These are phyloP conservation scores for Anarrhichthys ocellatus DNA, from an alignment of 2,113 vertebrate species.

Conservation along the genomic window DNA sequence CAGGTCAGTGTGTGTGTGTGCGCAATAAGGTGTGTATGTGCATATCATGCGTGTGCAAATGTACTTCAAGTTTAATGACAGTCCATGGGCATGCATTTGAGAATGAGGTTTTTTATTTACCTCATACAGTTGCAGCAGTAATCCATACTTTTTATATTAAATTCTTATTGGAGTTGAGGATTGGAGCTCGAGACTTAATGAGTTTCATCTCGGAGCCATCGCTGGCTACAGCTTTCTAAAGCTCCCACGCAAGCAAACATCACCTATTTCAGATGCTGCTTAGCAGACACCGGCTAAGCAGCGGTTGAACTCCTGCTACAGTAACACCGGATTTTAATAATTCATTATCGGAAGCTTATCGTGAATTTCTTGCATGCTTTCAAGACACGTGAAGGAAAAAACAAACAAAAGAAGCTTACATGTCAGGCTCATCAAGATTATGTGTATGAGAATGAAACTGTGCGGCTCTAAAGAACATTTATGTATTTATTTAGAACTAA, in stretches of 20 bases:
- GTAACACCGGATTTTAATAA: conserved; percentile 13
- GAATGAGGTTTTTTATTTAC: conserved; percentile 62
- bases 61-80: not conserved
- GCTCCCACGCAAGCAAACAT: conserved; percentile 65
- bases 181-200: conserved; percentile 73
- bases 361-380: conserved; percentile 7
- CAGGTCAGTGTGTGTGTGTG: conserved; percentile 32
- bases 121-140: conserved; percentile 52
- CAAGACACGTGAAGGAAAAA: conserved; percentile 3
- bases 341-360: conserved; percentile 14
- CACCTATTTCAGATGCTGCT: conserved; percentile 37
- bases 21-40: not conserved
- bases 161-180: conserved; percentile 63
- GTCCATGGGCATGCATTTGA: conserved; percentile 25
- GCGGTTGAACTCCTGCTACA: conserved; percentile 41
- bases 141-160: conserved; percentile 77
- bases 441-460: not conserved
- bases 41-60: conserved; percentile 2
- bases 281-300: not conserved
- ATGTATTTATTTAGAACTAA: not conserved
- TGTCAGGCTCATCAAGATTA: conserved; percentile 1
- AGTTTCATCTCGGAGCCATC: conserved; percentile 70
- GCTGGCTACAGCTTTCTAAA: conserved; percentile 39
- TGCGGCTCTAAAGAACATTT: not conserved
- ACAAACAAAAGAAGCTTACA: not conserved